These are phyloP conservation scores for Aphis craccivora DNA, from an alignment of 1,140 invertebrate species.

Conservation along the genomic window DNA sequence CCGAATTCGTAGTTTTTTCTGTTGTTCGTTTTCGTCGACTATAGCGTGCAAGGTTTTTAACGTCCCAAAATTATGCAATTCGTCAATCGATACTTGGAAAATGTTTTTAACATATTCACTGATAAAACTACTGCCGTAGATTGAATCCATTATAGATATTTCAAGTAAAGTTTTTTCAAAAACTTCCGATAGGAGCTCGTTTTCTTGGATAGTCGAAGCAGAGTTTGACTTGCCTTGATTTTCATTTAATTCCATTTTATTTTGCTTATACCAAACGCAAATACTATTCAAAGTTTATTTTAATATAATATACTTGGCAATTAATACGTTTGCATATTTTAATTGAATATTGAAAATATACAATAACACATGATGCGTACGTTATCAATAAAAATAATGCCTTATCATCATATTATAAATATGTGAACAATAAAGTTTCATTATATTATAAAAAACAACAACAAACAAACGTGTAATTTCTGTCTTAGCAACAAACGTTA, in stretches of 20 bases:
- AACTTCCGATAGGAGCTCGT: neutral
- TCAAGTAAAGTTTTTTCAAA: constrained; percentile 15
- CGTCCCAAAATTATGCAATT: neutral
- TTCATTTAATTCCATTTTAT: neutral
- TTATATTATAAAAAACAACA: neutral
- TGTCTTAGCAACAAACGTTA: neutral
- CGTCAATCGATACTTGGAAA: neutral
- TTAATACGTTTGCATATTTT: neutral
- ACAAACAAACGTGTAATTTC: neutral
- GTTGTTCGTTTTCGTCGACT: neutral
- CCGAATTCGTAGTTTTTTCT: neutral
- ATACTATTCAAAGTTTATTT: neutral
- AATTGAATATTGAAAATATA: neutral
- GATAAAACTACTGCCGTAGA: neutral
- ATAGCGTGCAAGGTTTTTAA: neutral
- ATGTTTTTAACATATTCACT: neutral
- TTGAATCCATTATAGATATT: neutral
- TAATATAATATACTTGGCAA: no score
- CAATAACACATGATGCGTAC: neutral
- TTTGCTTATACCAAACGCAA: neutral
- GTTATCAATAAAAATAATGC: neutral
- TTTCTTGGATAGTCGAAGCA: neutral
- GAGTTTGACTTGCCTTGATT: neutral
- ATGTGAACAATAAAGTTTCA: neutral
- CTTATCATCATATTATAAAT: neutral